Evolutionary conservation across 2,113 vertebrate species (phyloP), one percentile per base, ranked within the genome.

Genomic region (Vanacampus margaritifer): DNA sequence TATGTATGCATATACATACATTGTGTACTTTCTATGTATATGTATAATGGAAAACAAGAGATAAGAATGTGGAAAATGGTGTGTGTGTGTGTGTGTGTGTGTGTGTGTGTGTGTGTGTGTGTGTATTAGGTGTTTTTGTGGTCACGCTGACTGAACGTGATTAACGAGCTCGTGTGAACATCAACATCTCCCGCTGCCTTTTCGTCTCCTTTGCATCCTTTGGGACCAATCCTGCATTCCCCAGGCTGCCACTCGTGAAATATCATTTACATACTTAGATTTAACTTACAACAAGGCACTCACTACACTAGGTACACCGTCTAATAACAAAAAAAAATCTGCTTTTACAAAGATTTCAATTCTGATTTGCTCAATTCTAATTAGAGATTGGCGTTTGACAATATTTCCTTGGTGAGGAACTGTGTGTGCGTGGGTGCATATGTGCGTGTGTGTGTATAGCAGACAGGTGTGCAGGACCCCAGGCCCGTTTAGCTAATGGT

Each of bases 401-500:
- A 35, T 35, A 32, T 35, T 28, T 58, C 32, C 35, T 37, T 13
- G 36, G 37, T 50, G 63, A 64, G 6, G 63, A n/a, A 37, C 5
- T 28, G 37, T 26, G 37, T 26, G 14, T 45, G 36, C 36, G 36
- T 41, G 61, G 64, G 16, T 41, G 68, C n/a, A 0, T n/a, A n/a
- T n/a, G n/a, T 68, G 71, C 62, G 60, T 76, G 63, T 73, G 64
- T 61, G 67, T 39, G 46, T 39, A 62, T 3, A 64, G n/a, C 48
- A 74, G 79, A 81, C 82, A 87, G 84, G 81, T 83, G 74, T 62
- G 46, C 26, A 39, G 78, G 79, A 82, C 84, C 79, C 75, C 73
- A 59, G 84, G 82, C 85, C 85, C 81, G 85, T 86, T 88, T 85
- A 83, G 87, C 81, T 88, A 87, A 90, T 88, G 87, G 84, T 68